phyloP scores from a whole-genome alignment of 1,140 invertebrate genomes.

The Zaprionus nigranus region DNA sequence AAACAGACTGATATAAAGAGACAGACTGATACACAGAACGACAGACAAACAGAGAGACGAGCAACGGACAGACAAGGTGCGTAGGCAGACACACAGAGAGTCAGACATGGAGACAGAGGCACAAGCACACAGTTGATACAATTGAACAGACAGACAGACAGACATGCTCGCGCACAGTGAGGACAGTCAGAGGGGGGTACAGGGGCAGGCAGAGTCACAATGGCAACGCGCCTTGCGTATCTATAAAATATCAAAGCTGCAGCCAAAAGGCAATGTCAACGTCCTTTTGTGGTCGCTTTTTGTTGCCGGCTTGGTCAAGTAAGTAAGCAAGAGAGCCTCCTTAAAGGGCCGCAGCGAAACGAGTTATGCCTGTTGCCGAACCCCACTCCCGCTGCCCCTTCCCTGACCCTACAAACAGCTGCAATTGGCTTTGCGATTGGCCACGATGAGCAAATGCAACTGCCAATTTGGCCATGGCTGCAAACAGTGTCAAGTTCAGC shows the following conservation, averaged over 20 bases:
- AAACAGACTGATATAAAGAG: not conserved
- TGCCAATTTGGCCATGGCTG: constrained; percentile 19
- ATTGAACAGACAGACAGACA: not conserved
- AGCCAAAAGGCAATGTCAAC: constrained; percentile 59
- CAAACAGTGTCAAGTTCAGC: constrained; percentile 46
- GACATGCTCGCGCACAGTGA: not conserved
- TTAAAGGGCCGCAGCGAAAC: constrained; percentile 30
- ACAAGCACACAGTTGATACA: not conserved
- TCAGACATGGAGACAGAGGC: not conserved
- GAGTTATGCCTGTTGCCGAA: constrained; percentile 11
- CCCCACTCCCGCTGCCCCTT: not conserved
- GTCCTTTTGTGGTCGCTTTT: constrained; percentile 56
- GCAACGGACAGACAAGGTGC: not conserved
- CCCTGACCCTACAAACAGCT: not conserved
- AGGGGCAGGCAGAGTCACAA: not conserved
- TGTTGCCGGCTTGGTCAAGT: not conserved
- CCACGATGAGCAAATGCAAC: not conserved
- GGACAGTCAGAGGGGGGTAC: not conserved
- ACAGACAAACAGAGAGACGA: not conserved
- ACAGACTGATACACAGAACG: not conserved
- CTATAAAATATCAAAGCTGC: constrained; percentile 42
- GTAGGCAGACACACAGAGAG: not conserved
- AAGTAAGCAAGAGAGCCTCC: not conserved
- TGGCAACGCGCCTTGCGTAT: not conserved
- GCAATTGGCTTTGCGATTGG: not conserved